Evolutionary conservation across 1,140 invertebrate species (phyloP), one percentile per base, ranked within the genome.

Genomic region (Tyrophagus putrescentiae): DNA sequence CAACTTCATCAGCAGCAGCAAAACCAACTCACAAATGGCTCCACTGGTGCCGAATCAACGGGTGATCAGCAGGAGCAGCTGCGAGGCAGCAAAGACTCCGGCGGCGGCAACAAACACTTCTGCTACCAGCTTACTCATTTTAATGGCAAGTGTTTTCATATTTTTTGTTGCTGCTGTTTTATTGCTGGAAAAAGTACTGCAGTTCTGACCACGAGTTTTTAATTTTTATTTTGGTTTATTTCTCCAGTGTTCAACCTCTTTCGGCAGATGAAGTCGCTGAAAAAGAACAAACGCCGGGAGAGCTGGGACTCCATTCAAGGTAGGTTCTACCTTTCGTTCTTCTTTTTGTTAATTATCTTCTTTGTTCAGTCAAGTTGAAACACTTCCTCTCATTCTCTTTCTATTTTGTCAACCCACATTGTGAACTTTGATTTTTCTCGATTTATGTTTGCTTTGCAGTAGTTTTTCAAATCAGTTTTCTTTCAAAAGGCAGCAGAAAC

Each of bases 281-380:
- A 59, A 28, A 59, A 59, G 39, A 59, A 59, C 23, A 59, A 59
- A 28, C 18, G 39, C 23, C 36, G 57, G 4, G n/a, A 59, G 9
- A 59, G 57, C 28, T 59, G 57, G 57, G 57, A 59, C 36, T 59
- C 57, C 16, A 29, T 44, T 45, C 18, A 42, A 28, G 57, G 57
- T 59, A 59, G 29, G 57, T 25, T 21, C 7, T 27, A 6, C 28
- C 6, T 21, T 13, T 39, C 36, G 21, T 39, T 39, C n/a, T n/a
- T n/a, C n/a, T n/a, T n/a, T n/a, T n/a, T n/a, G n/a, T n/a, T n/a
- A n/a, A n/a, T n/a, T n/a, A n/a, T n/a, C n/a, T n/a, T n/a, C n/a
- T n/a, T n/a, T n/a, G n/a, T n/a, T n/a, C n/a, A n/a, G n/a, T n/a
- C n/a, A n/a, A n/a, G n/a, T n/a, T n/a, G n/a, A n/a, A n/a, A n/a